Percentiles rank a stretch among this genome's conserved stretches.
Conservation (phyloP, 2,888 invertebrate species). For the Trachelus stipa region DNA sequence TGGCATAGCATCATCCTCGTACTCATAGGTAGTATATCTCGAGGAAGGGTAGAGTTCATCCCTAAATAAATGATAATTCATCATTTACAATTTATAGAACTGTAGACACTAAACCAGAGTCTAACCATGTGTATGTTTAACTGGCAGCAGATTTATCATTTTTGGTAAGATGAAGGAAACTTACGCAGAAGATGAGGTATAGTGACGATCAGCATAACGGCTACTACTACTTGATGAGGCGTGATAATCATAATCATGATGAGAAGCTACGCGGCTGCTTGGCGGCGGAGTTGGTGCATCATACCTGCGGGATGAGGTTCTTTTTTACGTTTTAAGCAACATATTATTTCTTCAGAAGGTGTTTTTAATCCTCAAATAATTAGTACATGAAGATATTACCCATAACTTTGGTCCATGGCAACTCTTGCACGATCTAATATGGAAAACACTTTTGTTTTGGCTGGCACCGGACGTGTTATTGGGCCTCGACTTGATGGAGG, state of each 20-base stretch:
- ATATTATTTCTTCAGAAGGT: background rate
- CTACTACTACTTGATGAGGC: constrained; percentile 53
- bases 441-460: constrained; percentile 85
- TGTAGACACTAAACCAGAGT: background rate
- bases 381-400: constrained; percentile 64
- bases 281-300: constrained; percentile 41
- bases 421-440: constrained; percentile 84
- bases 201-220: constrained; percentile 59
- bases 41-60: constrained; percentile 36
- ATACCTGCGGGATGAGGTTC: constrained; percentile 32
- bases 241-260: constrained; percentile 65
- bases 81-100: constrained; percentile 1
- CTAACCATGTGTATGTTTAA: constrained; percentile 12
- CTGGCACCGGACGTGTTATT: constrained; percentile 69
- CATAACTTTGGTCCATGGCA: constrained; percentile 84
- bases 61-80: constrained; percentile 12
- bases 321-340: constrained; percentile 22
- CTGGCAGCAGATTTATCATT: background rate
- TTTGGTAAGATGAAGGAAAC: constrained; percentile 27
- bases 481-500: constrained; percentile 67
- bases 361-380: no score
- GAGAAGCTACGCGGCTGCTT: constrained; percentile 49
- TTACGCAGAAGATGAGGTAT: constrained; percentile 56
- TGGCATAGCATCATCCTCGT: constrained; percentile 59
- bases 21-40: constrained; percentile 60